Evolutionary conservation across 2,797 vertebrate species (phyloP).

Genomic region (Siniperca scherzeri): DNA sequence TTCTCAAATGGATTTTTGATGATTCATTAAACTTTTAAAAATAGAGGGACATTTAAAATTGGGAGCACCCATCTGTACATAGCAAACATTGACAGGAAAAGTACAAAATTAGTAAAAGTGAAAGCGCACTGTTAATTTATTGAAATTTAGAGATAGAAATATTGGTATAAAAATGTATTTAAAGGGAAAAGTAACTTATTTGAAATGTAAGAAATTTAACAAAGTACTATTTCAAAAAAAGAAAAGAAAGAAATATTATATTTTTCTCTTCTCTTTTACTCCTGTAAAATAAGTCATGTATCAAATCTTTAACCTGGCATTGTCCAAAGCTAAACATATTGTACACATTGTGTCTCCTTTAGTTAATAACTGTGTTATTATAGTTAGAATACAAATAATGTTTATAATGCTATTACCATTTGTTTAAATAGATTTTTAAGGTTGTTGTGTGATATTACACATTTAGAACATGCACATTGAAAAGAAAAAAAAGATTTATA

Average conservation of each 20-base stretch:
- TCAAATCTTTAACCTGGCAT: neutral
- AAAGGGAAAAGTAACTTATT: neutral
- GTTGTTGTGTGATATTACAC: neutral
- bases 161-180: neutral
- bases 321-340: neutral
- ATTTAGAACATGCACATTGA: neutral
- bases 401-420: too few species aligned
- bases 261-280: too few species aligned
- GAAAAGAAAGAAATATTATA: too few species aligned
- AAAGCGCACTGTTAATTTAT: conserved; percentile 8
- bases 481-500: too few species aligned
- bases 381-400: neutral
- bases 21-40: conserved; percentile 38
- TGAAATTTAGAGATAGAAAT: conserved; percentile 3
- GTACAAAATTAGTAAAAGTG: neutral
- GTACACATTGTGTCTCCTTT: neutral
- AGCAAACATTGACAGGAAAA: conserved; percentile 24
- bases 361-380: neutral
- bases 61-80: conserved; percentile 7
- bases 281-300: too few species aligned
- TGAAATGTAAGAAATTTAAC: neutral
- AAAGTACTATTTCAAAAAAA: neutral
- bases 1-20: conserved; percentile 32
- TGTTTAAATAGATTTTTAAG: neutral
- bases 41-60: conserved; percentile 25